phyloP scores from a whole-genome alignment of 2,113 vertebrate genomes.

The Thalassoma bifasciatum region DNA sequence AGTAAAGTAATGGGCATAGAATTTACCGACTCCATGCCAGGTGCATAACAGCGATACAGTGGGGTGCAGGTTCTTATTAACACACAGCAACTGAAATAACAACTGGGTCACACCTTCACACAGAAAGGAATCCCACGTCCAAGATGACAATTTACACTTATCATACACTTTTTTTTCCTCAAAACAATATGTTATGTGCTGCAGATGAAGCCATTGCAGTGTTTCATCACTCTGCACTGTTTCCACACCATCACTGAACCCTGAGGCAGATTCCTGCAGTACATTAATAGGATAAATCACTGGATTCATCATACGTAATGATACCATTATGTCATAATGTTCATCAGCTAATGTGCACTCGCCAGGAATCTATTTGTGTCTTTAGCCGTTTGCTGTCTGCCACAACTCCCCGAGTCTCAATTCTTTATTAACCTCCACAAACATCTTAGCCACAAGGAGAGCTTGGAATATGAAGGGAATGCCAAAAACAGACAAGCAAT shows the following conservation, averaged over 20 bases:
- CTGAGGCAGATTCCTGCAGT: slow-evolving; percentile 52
- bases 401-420: slow-evolving; percentile 52
- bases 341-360: slow-evolving; percentile 73
- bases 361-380: slow-evolving; percentile 68
- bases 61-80: slow-evolving; percentile 25
- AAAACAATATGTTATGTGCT: slow-evolving; percentile 1
- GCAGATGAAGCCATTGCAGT: slow-evolving; percentile 4
- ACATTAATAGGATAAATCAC: slow-evolving; percentile 73
- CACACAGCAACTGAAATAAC: slow-evolving; percentile 15
- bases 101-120: slow-evolving; percentile 31
- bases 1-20: slow-evolving; percentile 26
- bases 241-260: slow-evolving; percentile 34
- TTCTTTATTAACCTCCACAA: slow-evolving; percentile 58
- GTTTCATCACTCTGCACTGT: slow-evolving; percentile 34
- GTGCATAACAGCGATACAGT: slow-evolving; percentile 40
- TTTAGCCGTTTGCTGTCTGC: slow-evolving; percentile 58
- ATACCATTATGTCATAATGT: slow-evolving; percentile 76
- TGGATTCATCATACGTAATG: slow-evolving; percentile 77
- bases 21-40: slow-evolving; percentile 32
- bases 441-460: slow-evolving; percentile 59
- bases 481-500: slow-evolving; percentile 71
- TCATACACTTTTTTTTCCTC: background rate
- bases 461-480: slow-evolving; percentile 65
- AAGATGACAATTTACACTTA: background rate
- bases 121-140: slow-evolving; percentile 10